These are phyloP conservation scores for Stichopus chloronotus DNA, from an alignment of 35 echinoderm and acorn worm species.

Conservation along the genomic window DNA sequence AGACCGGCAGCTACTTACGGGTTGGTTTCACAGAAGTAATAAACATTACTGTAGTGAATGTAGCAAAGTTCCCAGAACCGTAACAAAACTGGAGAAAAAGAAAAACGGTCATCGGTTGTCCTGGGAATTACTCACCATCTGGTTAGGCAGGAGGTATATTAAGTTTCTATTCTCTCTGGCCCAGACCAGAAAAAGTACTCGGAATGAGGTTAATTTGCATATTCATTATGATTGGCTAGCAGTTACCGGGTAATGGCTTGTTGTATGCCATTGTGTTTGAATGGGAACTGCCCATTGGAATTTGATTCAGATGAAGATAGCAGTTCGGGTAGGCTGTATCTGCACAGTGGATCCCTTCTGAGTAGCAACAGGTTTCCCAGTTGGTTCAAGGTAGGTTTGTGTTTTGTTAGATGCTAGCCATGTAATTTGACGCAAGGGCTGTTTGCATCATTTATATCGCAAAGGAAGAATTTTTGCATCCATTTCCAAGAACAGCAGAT, in stretches of 20 bases:
- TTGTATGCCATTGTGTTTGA: slow-evolving; percentile 12
- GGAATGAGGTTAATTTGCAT: background rate
- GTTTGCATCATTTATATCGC: too few relatives aligned
- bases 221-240: background rate
- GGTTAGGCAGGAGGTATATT: background rate
- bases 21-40: background rate
- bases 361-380: background rate
- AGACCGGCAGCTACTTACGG: too few relatives aligned
- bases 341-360: background rate
- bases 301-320: slow-evolving; percentile 17
- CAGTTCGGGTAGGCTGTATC: background rate
- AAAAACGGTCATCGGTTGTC: background rate
- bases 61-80: too few relatives aligned
- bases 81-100: background rate
- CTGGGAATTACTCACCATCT: background rate
- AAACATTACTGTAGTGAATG: too few relatives aligned
- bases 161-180: background rate
- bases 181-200: background rate
- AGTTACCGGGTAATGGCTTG: slow-evolving; percentile 4
- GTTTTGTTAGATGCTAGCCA: background rate
- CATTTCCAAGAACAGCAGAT: too few relatives aligned
- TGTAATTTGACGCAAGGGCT: too few relatives aligned
- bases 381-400: slow-evolving; percentile 32
- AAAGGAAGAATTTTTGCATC: too few relatives aligned
- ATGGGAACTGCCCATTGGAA: background rate